phyloP scores from a whole-genome alignment of 2,113 vertebrate species.

The Xenopus tropicalis region DNA sequence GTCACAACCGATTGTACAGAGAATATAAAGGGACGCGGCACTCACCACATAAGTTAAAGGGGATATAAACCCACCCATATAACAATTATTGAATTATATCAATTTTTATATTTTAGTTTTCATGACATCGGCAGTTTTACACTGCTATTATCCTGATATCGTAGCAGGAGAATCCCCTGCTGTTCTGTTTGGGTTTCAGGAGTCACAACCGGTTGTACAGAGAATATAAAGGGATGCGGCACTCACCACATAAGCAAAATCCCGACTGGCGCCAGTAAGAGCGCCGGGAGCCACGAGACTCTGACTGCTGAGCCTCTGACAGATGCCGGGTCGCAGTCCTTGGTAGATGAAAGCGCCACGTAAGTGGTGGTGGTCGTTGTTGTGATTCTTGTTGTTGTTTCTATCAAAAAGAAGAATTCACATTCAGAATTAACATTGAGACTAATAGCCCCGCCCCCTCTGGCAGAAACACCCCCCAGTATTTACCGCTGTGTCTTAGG shows the following conservation, averaged over 20 bases:
- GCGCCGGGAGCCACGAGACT: slow-evolving; percentile 57
- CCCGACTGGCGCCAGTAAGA: slow-evolving; percentile 56
- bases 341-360: slow-evolving; percentile 55
- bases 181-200: no score
- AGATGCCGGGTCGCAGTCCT: slow-evolving; percentile 53
- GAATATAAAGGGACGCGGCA: background rate
- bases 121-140: no score
- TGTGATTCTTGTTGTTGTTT: slow-evolving; percentile 46
- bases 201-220: no score
- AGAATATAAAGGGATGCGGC: background rate
- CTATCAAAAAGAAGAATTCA: background rate
- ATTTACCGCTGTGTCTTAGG: no score
- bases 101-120: background rate
- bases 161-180: no score
- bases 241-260: slow-evolving; percentile 65
- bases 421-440: background rate
- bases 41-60: no score
- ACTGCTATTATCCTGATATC: no score
- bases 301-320: slow-evolving; percentile 49
- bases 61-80: no score
- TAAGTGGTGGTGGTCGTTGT: slow-evolving; percentile 58
- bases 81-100: no score
- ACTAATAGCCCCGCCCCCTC: no score
- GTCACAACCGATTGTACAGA: background rate
- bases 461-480: no score